phyloP scores from a whole-genome alignment of 2,113 vertebrate species.

The Halcyon malimbica region DNA sequence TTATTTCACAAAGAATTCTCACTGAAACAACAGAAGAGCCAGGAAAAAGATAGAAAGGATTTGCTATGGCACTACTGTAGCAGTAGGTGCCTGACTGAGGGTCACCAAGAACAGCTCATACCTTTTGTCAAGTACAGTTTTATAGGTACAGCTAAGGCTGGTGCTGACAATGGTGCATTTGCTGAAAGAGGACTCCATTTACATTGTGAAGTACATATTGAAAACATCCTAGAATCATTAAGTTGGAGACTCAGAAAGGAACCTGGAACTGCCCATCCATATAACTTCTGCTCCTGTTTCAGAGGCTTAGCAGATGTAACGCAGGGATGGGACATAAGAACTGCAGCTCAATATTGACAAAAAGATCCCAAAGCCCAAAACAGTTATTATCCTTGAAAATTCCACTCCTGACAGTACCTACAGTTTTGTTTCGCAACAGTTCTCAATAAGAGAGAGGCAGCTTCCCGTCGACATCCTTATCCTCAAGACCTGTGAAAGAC shows the following conservation, averaged over 20 bases:
- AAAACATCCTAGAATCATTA: not conserved
- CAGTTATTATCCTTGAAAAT: not conserved
- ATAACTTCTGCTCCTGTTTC: not conserved
- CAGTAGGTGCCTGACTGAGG: not conserved
- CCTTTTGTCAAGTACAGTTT: not conserved
- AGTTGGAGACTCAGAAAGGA: not conserved
- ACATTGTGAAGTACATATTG: not conserved
- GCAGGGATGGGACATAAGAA: not conserved
- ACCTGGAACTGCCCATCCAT: not conserved
- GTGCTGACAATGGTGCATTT: not conserved
- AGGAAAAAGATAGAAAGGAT: not conserved
- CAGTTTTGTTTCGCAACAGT: not conserved
- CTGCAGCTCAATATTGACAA: not conserved
- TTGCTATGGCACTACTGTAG: not conserved
- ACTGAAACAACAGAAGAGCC: not conserved
- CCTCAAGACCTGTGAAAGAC: not conserved
- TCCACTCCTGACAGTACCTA: not conserved
- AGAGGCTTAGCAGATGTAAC: not conserved
- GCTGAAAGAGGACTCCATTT: not conserved
- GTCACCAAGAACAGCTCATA: not conserved
- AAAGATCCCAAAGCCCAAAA: not conserved
- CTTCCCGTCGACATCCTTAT: fast-evolving
- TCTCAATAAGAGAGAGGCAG: not conserved
- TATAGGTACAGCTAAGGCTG: not conserved
- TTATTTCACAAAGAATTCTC: not conserved